Evolutionary conservation across 2,888 invertebrate species (phyloP), one percentile per base, ranked within the genome.

Genomic region (Nomada fucata): DNA sequence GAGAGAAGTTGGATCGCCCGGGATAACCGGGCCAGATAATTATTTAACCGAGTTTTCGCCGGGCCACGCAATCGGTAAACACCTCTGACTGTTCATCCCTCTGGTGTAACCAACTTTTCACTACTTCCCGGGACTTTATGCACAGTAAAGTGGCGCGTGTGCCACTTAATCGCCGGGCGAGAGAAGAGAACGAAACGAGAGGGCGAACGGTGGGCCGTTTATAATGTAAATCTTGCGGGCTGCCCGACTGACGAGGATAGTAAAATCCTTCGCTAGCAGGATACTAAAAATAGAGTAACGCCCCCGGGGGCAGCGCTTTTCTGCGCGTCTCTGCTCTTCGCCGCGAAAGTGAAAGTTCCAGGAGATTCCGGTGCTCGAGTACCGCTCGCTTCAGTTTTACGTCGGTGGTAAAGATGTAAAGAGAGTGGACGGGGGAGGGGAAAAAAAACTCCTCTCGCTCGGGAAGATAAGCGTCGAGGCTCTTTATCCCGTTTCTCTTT

Each of bases 271-370:
- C 64, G 63, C 47, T 23, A 72, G 82, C 50, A 50, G 57, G 68
- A 74, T 69, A 20, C 59, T 74, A 60, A 68, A 68, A 57, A 76
- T 60, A 60, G 52, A 44, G 67, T 76, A 78, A 61, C 59, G 64
- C 53, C 61, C 23, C 23, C 23, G 52, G 36, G 57, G 47, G 59
- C 50, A 59, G 53, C 53, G 60, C 42, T 71, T 50, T 53, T 50
- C 55, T 15, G 26, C 29, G 23, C 53, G 57, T 42, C 23, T 65
- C 69, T 47, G 42, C 63, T 52, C 61, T 63, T 59, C 29, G 18
- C 50, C 20, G 53, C 73, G 82, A 83, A 83, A 82, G 64, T 80
- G 80, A 82, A 82, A 82, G 82, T 82, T 64, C 42, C 26, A 53
- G 53, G 53, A 60, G 70, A 64, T 65, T 70, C 72, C 57, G 29